Conservation (phyloP, 2,797 vertebrate species). For the Coregonus suidteri region DNA sequence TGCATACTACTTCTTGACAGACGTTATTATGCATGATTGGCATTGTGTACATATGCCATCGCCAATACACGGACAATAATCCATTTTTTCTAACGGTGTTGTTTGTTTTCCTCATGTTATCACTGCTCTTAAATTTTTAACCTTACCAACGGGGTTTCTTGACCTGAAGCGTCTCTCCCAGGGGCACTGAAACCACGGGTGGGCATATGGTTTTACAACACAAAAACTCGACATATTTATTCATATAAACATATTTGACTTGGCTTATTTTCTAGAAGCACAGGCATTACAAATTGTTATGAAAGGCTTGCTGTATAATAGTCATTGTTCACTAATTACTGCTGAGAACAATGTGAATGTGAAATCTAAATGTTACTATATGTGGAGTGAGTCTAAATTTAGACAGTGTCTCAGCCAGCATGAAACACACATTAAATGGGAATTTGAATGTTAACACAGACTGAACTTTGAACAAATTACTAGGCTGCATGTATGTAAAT, state of each 20-base stretch:
- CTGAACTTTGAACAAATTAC: background rate
- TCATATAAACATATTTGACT: background rate
- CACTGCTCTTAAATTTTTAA: slow-evolving; percentile 31
- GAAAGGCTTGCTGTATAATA: background rate
- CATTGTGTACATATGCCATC: background rate
- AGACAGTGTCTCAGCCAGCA: background rate
- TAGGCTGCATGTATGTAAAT: background rate
- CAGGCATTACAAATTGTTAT: background rate
- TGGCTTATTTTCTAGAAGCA: background rate
- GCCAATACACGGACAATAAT: background rate
- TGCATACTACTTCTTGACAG: background rate
- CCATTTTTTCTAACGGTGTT: background rate
- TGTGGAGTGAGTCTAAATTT: too few species aligned
- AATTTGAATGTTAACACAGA: background rate
- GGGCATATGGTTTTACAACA: slow-evolving; percentile 9
- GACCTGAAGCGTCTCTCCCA: slow-evolving; percentile 44
- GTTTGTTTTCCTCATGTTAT: slow-evolving; percentile 9
- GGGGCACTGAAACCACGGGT: background rate
- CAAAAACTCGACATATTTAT: background rate
- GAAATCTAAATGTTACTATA: background rate
- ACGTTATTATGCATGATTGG: background rate
- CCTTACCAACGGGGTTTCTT: slow-evolving; percentile 54
- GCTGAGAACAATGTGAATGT: background rate
- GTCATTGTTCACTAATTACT: background rate
- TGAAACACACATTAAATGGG: background rate